These are phyloP conservation scores for Calosoma granatense DNA, from an alignment of 1,140 invertebrate species.

Conservation along the genomic window DNA sequence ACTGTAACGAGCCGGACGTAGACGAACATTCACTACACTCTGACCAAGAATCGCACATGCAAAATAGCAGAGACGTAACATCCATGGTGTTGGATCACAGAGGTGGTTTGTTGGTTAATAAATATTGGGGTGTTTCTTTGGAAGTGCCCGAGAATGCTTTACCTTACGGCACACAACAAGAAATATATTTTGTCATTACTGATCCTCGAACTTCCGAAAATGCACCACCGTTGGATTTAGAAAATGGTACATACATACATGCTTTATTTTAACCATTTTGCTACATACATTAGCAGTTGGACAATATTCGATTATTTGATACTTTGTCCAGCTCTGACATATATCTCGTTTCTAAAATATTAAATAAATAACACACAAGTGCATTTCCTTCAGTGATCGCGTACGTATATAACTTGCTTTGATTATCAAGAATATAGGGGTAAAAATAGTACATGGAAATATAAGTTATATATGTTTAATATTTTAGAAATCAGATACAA, in stretches of 20 bases:
- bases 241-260: constrained; percentile 58
- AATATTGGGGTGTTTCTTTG: constrained; percentile 81
- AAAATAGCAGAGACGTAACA: constrained; percentile 35
- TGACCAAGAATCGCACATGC: constrained; percentile 10
- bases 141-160: constrained; percentile 82
- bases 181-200: constrained; percentile 90
- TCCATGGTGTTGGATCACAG: constrained; percentile 64
- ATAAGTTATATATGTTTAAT: too few relatives aligned
- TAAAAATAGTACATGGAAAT: too few relatives aligned
- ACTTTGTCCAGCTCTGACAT: not conserved
- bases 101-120: constrained; percentile 72
- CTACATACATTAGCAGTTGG: not conserved
- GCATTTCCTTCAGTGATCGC: too few relatives aligned
- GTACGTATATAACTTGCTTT: too few relatives aligned
- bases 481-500: too few relatives aligned
- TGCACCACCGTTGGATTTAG: constrained; percentile 72
- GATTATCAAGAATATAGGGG: too few relatives aligned
- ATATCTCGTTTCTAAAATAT: constrained; percentile 34
- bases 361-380: constrained; percentile 34
- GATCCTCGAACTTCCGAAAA: constrained; percentile 59
- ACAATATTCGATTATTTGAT: not conserved
- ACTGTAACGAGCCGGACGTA: too few relatives aligned
- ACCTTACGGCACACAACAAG: constrained; percentile 66
- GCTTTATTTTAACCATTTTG: constrained; percentile 14
- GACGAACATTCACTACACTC: too few relatives aligned